Percentiles rank a stretch among this genome's conserved stretches.
These are phyloP conservation scores for Cavia porcellus DNA, from an alignment of 2,113 vertebrate genomes.

Conservation along the genomic window DNA sequence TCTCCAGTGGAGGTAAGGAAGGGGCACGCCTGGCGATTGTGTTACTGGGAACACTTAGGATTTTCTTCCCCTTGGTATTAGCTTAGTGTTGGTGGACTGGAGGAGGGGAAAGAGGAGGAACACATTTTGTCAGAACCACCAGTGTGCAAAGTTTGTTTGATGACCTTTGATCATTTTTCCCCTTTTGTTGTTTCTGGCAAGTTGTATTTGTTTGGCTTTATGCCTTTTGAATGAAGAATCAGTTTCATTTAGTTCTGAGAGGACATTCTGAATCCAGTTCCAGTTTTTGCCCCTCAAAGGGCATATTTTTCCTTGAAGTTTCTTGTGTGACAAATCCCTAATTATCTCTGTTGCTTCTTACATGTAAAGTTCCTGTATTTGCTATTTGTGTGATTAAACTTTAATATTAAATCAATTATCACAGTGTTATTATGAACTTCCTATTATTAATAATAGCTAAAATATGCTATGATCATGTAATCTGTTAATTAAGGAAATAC, in stretches of 20 bases:
- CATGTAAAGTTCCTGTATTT: neutral
- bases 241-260: neutral
- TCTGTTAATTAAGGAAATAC: constrained; percentile 49
- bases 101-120: neutral
- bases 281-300: neutral
- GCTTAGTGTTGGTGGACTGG: neutral
- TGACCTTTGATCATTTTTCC: neutral
- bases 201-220: neutral
- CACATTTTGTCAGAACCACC: neutral
- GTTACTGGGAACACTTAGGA: neutral
- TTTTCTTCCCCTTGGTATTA: neutral
- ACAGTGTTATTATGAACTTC: neutral
- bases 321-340: neutral
- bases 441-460: constrained; percentile 15
- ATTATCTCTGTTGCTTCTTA: constrained; percentile 6
- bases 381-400: constrained; percentile 32
- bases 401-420: constrained; percentile 10
- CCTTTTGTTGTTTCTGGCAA: neutral
- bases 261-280: neutral
- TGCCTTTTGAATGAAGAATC: neutral
- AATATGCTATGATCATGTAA: neutral
- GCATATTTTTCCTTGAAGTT: neutral
- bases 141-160: neutral
- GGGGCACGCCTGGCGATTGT: neutral
- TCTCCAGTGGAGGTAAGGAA: neutral